Base-by-base conservation (phyloP, 2,113 vertebrate genomes). In the Myotis brandtii region DNA sequence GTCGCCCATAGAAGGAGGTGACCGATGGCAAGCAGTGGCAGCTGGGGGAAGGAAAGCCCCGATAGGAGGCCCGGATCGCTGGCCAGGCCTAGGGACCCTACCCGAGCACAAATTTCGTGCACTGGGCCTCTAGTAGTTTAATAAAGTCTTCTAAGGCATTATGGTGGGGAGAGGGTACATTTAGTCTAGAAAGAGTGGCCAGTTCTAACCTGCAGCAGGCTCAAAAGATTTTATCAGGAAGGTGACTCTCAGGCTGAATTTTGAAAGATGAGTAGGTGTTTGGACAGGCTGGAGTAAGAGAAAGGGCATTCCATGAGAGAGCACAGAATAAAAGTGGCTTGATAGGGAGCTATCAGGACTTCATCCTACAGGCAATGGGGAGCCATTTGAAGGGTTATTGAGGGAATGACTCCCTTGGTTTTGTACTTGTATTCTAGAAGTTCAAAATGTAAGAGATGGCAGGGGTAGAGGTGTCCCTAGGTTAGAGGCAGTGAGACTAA, bases 231-330 rank as follows among this genome's bases (percentile, higher is more conserved):
- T 80, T 66, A 70, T 75, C 62, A 95, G 62, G 70, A 79, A 77
- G 56, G 80, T 40, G 32, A 59, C 34, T 91, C 43, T 76, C 50
- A 69, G 66, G 32, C 37, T 96, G 64, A 76, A 37, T 66, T 12
- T 64, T 94, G 86, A 93, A 94, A 96, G 82, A 93, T 70, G 48
- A 83, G 30, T 23, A 89, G n/a, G 14, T 91, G 62, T 93, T 93
- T 69, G 73, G 81, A 91, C 27, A 84, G 69, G 32, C n/a, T 89
- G 75, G 69, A 93, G 17, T 23, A 88, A 92, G 62, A 93, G 32
- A 85, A 93, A 94, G 40, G 48, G 37, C 67, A 90, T 96, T 73
- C 50, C 37, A 62, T 2, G 52, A 91, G 18, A 86, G 37, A 25
- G 32, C 46, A 84, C 59, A 69, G 43, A 43, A 85, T 70, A 69